phyloP scores from a whole-genome alignment of 2,113 vertebrate genomes.

The Anseranas semipalmata region DNA sequence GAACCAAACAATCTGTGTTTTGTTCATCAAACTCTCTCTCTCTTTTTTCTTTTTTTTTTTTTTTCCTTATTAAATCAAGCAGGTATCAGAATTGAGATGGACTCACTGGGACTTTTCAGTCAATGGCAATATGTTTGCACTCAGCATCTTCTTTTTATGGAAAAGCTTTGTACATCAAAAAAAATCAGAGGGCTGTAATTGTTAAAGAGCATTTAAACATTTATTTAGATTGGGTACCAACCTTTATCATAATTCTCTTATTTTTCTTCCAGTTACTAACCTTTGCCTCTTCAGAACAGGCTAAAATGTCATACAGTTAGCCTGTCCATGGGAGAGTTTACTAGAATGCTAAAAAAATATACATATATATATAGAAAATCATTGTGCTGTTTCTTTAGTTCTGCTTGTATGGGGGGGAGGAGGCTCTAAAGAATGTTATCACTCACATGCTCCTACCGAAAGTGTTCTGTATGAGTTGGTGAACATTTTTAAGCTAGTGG shows the following conservation, averaged over 20 bases:
- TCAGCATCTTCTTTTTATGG: not conserved
- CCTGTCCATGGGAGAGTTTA: not conserved
- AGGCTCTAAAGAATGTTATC: not conserved
- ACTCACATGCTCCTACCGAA: not conserved
- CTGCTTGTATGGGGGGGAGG: not conserved
- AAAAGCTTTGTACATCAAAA: not conserved
- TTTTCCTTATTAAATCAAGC: not conserved
- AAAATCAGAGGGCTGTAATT: not conserved
- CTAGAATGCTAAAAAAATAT: not conserved
- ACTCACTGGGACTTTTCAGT: not conserved
- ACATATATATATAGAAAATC: not conserved
- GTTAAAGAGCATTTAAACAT: not conserved
- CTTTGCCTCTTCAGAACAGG: not conserved
- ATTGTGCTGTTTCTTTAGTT: not conserved
- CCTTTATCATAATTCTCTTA: not conserved
- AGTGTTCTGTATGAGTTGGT: not conserved
- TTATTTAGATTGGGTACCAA: not conserved
- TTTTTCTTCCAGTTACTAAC: not conserved
- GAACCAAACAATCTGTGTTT: slow-evolving; percentile 43
- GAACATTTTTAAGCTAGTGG: not conserved
- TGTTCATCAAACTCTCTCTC: not conserved
- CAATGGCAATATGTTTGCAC: not conserved
- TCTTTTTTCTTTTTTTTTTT: not conserved
- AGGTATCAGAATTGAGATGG: slow-evolving; percentile 1
- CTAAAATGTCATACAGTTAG: not conserved